Evolutionary conservation across 2,797 vertebrate species (phyloP).

Genomic region (Chaenodraco wilsoni): DNA sequence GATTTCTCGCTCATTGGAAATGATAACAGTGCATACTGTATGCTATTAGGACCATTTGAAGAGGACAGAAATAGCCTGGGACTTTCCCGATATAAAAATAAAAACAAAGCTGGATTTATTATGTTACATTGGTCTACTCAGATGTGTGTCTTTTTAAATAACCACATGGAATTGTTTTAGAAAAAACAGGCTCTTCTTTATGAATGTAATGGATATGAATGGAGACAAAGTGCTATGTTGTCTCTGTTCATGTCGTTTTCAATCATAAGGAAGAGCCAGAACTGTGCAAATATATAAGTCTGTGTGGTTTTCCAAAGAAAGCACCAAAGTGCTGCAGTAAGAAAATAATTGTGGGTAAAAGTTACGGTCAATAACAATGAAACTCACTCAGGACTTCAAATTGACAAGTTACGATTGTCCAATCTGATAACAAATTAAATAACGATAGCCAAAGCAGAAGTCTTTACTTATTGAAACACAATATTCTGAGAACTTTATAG

Average conservation of each 20-base stretch:
- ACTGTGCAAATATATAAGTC: slow-evolving; percentile 34
- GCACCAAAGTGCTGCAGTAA: slow-evolving; percentile 25
- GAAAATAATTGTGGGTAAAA: slow-evolving; percentile 35
- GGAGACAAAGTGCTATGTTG: slow-evolving; percentile 24
- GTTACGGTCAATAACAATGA: slow-evolving; percentile 35
- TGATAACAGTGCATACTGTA: slow-evolving; percentile 50
- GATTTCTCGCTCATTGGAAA: slow-evolving; percentile 60
- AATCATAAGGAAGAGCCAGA: slow-evolving; percentile 42
- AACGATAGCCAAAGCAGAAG: slow-evolving; percentile 45
- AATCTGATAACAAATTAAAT: slow-evolving; percentile 63
- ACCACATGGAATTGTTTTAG: slow-evolving; percentile 25
- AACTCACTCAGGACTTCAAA: slow-evolving; percentile 53
- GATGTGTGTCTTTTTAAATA: slow-evolving; percentile 24
- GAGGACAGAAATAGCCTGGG: slow-evolving; percentile 40
- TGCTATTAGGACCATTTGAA: slow-evolving; percentile 30
- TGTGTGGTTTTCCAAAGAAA: slow-evolving; percentile 49
- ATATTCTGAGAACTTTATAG: slow-evolving; percentile 68
- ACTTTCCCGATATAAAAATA: slow-evolving; percentile 44
- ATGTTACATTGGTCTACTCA: slow-evolving; percentile 22
- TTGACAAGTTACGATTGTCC: slow-evolving; percentile 55
- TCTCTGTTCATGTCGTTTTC: slow-evolving; percentile 32
- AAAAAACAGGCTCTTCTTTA: slow-evolving; percentile 18
- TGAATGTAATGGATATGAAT: slow-evolving; percentile 35
- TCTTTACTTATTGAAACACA: slow-evolving; percentile 61
- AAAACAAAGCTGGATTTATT: slow-evolving; percentile 28